Base-by-base conservation (phyloP, 2,113 vertebrate species). In the Cebus imitator region DNA sequence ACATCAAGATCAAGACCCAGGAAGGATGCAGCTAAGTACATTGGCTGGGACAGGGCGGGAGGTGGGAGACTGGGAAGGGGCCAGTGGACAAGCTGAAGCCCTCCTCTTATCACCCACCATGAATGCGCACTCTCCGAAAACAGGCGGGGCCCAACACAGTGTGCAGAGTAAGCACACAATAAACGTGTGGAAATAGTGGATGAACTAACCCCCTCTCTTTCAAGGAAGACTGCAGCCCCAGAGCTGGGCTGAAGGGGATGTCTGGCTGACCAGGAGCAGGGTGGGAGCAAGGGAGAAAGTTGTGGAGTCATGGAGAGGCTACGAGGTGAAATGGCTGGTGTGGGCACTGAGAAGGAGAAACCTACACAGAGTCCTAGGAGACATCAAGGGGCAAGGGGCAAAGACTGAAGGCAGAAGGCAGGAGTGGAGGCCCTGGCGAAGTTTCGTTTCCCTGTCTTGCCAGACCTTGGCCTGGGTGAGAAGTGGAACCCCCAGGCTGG, bases 131-230 rank as follows among this genome's bases (percentile, higher is more conserved):
- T 25, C 84, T 13, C 2, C 0, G 6, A 86, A 14, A 11, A 4
- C 55, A 58, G 16, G 35, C 0, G 2, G 12, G 61, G 73, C 72
- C 72, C 13, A 25, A 21, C 21, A 72, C 35, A 40, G 3, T 30
- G 43, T 1, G 1, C 43, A 17, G 25, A 18, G 13, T 2, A 23
- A 0, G 8, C 18, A 12, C 73, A 12, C 20, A 1, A 3, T 0
- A 2, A 25, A 30, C 17, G 0, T 0, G 1, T 1, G 6, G n/a
- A 6, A 45, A 8, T 11, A 5, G 12, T 0, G 18, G 52, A 4
- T 1, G 20, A 12, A 27, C 21, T 1, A 17, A 45, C 21, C 17
- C 17, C 27, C 37, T 48, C 20, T 7, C 72, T 45, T 64, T 52
- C 78, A 48, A n/a, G 43, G 73, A 64, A n/a, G 25, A 48, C 35